Evolutionary conservation across 2,797 vertebrate species (phyloP), one percentile per base, ranked within the genome.

Genomic region (Pangasius krempfi): DNA sequence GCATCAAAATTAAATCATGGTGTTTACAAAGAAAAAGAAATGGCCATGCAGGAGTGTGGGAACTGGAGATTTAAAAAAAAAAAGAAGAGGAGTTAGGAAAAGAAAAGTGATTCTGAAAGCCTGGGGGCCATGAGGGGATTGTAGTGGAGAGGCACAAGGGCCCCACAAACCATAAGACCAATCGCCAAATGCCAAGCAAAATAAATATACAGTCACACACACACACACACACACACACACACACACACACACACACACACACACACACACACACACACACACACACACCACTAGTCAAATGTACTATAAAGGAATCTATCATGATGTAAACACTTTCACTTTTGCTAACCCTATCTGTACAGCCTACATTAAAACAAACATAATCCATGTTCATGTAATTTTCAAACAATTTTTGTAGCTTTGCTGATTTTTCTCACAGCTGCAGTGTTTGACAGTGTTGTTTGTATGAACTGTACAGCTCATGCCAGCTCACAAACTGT

Each of bases 91-190:
- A 85, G 5, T 60, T 54, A 20, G 70, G 73, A 64, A 22, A 52
- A 82, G 66, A 84, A 79, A 79, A 20, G 47, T 70, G 58, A 58
- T 44, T 54, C 73, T 76, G 82, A 56, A 47, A 84, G 84, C 70
- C 78, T 25, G 14, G 56, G 40, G 86, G 13, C 16, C 25, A 87
- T 60, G n/a, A 52, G 84, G 47, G 78, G 14, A 27, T 86, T 64
- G 52, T 33, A n/a, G 83, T 81, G 25, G 33, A 87, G 66, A 72
- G 44, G 68, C 76, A 66, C 50, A 88, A 79, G 88, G 80, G 50
- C 54, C 79, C 87, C 78, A 12, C 56, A 37, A 72, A 78, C 84
- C 58, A 81, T 87, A 82, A 86, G 70, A 89, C 87, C 72, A 86
- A 56, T 60, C 82, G n/a, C 16, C 68, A 27, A 47, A 4, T 2